Percentiles rank a stretch among this genome's conserved stretches.
Evolutionary conservation across 64 coral and sea anemone species (phyloP).

Genomic region (Porites australiensis): DNA sequence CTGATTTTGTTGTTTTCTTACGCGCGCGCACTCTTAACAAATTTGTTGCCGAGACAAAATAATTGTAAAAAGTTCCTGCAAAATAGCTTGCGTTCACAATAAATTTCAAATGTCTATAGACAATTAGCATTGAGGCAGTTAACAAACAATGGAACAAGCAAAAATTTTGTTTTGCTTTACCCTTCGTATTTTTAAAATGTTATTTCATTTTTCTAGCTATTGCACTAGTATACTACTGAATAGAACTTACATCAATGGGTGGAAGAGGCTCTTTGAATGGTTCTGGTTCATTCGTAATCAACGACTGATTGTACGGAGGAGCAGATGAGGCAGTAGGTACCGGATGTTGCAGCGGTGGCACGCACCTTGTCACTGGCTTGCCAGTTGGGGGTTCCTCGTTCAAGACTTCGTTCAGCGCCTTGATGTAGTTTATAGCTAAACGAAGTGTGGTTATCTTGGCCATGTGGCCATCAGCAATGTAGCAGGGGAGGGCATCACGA

Average conservation of each 20-base stretch:
- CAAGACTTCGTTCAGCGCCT: slow-evolving; percentile 92
- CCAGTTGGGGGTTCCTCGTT: slow-evolving; percentile 52
- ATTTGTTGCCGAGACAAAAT: too few species aligned
- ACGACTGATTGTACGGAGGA: not conserved
- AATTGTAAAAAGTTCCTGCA: too few species aligned
- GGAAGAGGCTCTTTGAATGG: slow-evolving; percentile 26
- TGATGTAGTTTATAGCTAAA: slow-evolving; percentile 99
- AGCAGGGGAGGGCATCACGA: slow-evolving; percentile 93
- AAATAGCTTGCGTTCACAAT: too few species aligned
- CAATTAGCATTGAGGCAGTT: too few species aligned
- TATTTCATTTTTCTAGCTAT: too few species aligned
- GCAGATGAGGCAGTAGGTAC: not conserved
- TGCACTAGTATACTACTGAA: not conserved
- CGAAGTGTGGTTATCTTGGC: slow-evolving; percentile 97
- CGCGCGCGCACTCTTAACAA: too few species aligned
- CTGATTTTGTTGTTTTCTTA: too few species aligned
- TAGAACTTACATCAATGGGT: slow-evolving; percentile 40
- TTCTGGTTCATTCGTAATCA: not conserved
- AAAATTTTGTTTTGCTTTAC: too few species aligned
- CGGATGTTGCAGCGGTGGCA: not conserved
- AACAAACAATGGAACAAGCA: too few species aligned
- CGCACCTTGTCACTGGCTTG: not conserved
- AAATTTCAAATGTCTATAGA: too few species aligned
- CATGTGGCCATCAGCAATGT: slow-evolving; percentile 99
- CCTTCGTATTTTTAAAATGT: too few species aligned